Percentiles rank a stretch among this genome's conserved stretches.
These are phyloP conservation scores for Drosophila watanabei DNA, from an alignment of 1,140 invertebrate genomes.

Conservation along the genomic window DNA sequence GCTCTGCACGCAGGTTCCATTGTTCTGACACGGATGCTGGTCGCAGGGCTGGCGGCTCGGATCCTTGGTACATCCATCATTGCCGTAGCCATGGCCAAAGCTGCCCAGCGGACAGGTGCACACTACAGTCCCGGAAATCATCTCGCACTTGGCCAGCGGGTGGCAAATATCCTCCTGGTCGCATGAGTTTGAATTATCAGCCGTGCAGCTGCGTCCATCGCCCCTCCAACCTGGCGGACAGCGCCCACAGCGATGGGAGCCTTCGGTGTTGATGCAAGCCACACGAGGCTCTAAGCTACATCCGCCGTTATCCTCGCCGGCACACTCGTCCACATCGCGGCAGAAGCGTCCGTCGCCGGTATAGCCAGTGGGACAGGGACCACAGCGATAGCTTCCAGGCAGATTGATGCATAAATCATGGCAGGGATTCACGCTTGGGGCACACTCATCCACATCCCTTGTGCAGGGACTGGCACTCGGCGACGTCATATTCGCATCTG, in stretches of 20 bases:
- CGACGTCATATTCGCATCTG: slow-evolving; percentile 87
- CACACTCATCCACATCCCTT: slow-evolving; percentile 95
- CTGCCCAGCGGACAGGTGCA: slow-evolving; percentile 93
- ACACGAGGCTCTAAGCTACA: slow-evolving; percentile 93
- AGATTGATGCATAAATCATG: slow-evolving; percentile 94
- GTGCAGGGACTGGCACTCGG: slow-evolving; percentile 87
- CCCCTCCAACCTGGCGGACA: slow-evolving; percentile 95
- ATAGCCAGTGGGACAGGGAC: slow-evolving; percentile 93
- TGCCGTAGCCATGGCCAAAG: slow-evolving; percentile 87
- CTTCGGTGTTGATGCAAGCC: slow-evolving; percentile 92
- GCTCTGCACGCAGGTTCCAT: slow-evolving; percentile 90
- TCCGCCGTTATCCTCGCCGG: slow-evolving; percentile 92
- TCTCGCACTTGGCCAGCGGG: slow-evolving; percentile 91
- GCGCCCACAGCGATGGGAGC: slow-evolving; percentile 92
- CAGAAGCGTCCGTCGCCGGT: slow-evolving; percentile 94
- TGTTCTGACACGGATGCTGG: slow-evolving; percentile 86
- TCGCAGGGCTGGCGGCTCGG: slow-evolving; percentile 57
- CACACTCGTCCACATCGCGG: slow-evolving; percentile 95
- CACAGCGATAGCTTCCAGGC: slow-evolving; percentile 94
- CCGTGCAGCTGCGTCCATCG: slow-evolving; percentile 89
- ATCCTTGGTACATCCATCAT: slow-evolving; percentile 60
- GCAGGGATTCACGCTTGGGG: slow-evolving; percentile 89
- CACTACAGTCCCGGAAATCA: slow-evolving; percentile 88
- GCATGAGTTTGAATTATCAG: slow-evolving; percentile 58
- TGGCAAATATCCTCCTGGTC: slow-evolving; percentile 61